Evolutionary conservation across 2,888 invertebrate species (phyloP), one percentile per base, ranked within the genome.

Genomic region (Oasisia sp.): DNA sequence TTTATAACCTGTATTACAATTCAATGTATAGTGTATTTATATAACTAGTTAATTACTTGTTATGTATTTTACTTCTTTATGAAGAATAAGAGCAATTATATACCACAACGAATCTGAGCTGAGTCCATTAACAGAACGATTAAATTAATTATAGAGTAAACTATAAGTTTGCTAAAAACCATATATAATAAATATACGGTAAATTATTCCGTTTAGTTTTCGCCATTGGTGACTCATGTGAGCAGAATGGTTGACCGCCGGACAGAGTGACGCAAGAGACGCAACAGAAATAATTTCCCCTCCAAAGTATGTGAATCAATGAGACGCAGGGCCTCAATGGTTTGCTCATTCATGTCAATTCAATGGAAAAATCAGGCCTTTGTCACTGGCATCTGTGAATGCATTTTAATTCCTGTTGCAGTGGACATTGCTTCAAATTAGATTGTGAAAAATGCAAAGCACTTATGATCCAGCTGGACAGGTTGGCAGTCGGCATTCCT

Each of bases 381-480:
- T 74, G 74, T 74, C 74, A n/a, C 19, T 5, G 14, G 74, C 27
- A 1, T 7, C 74, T 27, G 74, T 74, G 74, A 74, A 74, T 74
- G 74, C 74, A n/a, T 74, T 74, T 74, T 74, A 74, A 74, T 74
- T 74, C 74, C 74, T 27, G 74, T 74, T 7, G 27, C 27, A 27
- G 74, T 74, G 74, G 74, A 74, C 74, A 74, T 27, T 74, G 74
- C 74, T 74, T 74, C 74, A 74, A 74, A n/a, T 74, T 74, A 74
- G 74, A 74, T 74, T 74, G 74, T 74, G 74, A 74, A 74, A 74
- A 74, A 74, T 74, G 74, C 74, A 74, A 74, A 74, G 74, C 74
- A 74, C 74, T 74, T 74, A 74, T 74, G 74, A 74, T 74, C 19
- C 27, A 27, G 74, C 74, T 74, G 74, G 74, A 74, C 74, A 27